Evolutionary conservation across 2,888 invertebrate genomes (phyloP).

Genomic region (Nemotelus pantherinus): DNA sequence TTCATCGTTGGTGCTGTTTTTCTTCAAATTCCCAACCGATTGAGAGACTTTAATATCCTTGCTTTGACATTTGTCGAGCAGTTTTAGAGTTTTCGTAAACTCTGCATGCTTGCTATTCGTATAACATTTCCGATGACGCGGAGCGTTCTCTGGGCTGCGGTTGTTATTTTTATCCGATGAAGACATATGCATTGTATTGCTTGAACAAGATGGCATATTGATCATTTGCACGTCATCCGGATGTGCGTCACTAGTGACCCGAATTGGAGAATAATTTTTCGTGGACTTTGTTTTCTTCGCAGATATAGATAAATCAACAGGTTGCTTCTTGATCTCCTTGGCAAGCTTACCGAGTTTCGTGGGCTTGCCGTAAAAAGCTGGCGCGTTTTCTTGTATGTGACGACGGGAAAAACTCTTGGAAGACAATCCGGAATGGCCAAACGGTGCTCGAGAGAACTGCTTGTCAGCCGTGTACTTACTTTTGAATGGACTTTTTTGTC

Average conservation of each 20-base stretch:
- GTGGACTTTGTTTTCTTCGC: neutral
- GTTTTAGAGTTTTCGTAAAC: conserved; percentile 21
- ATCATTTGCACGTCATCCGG: neutral
- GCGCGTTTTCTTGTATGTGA: conserved; percentile 9
- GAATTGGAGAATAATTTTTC: conserved; percentile 6
- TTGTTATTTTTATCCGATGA: conserved; percentile 1
- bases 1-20: conserved; percentile 2
- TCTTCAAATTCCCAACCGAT: conserved; percentile 1
- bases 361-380: neutral
- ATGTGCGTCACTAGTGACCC: neutral
- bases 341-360: conserved; percentile 10
- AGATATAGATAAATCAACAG: neutral
- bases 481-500: conserved; percentile 32
- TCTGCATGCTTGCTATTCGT: conserved; percentile 39
- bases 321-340: conserved; percentile 11
- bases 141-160: conserved; percentile 8
- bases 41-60: conserved; percentile 4
- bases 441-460: neutral
- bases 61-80: neutral
- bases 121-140: conserved; percentile 29
- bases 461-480: conserved; percentile 28
- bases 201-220: neutral
- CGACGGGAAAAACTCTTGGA: conserved; percentile 23
- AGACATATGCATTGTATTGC: neutral
- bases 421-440: conserved; percentile 23